A percentile compares a stretch with the other conserved stretches of the same genome.
These are phyloP conservation scores for Drosophila ustulata DNA, from an alignment of 2,888 invertebrate species.

Conservation along the genomic window DNA sequence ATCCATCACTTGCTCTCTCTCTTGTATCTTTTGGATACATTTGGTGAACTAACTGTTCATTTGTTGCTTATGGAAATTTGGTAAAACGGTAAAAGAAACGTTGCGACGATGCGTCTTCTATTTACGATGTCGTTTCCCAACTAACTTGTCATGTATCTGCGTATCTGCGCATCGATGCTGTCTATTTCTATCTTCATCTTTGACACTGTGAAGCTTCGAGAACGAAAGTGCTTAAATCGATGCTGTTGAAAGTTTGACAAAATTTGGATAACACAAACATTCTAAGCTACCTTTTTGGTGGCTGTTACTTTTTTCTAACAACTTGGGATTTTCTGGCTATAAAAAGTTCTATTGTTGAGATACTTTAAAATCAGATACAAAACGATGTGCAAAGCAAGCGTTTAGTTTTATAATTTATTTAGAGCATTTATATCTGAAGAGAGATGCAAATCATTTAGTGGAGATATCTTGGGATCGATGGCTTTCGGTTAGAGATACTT, in stretches of 20 bases:
- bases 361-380: background rate
- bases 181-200: slow-evolving; percentile 17
- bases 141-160: slow-evolving; percentile 7
- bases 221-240: slow-evolving; percentile 68
- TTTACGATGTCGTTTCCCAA: slow-evolving; percentile 28
- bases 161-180: slow-evolving; percentile 9
- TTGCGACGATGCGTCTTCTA: slow-evolving; percentile 29
- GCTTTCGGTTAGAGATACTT: background rate
- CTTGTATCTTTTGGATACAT: slow-evolving; percentile 14
- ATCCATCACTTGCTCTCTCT: slow-evolving; percentile 1
- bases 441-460: background rate
- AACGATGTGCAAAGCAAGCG: background rate
- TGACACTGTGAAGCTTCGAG: slow-evolving; percentile 45
- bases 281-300: background rate
- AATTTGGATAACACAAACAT: slow-evolving; percentile 2
- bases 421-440: background rate
- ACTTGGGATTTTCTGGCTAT: background rate
- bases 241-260: slow-evolving; percentile 52
- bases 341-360: background rate
- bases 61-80: slow-evolving; percentile 76
- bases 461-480: background rate
- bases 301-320: background rate
- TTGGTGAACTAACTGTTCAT: slow-evolving; percentile 59
- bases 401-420: background rate
- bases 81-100: slow-evolving; percentile 71